These are phyloP conservation scores for Periophthalmus modestus DNA, from an alignment of 2,113 vertebrate genomes.

Conservation along the genomic window DNA sequence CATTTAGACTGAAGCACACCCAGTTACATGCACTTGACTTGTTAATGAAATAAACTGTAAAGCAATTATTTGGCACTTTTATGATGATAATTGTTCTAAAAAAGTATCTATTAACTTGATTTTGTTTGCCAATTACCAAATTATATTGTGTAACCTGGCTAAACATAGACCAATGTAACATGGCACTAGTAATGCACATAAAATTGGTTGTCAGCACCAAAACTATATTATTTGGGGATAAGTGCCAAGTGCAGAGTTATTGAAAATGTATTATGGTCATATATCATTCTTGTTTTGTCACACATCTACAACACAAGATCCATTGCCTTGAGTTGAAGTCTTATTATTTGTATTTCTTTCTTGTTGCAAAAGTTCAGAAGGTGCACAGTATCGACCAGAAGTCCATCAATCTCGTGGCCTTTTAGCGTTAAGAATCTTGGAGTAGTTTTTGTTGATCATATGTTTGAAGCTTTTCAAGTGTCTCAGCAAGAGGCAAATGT, in stretches of 20 bases:
- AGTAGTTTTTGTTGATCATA: not conserved
- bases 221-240: too few species aligned
- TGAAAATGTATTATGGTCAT: not conserved
- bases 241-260: too few species aligned
- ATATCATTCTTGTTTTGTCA: not conserved
- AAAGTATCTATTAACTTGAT: not conserved
- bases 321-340: not conserved
- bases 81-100: not conserved
- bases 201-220: too few species aligned
- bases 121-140: too few species aligned
- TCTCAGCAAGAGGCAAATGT: not conserved
- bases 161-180: too few species aligned
- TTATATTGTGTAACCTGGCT: too few species aligned
- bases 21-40: not conserved
- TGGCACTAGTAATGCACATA: too few species aligned
- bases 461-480: not conserved
- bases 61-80: not conserved
- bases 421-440: not conserved
- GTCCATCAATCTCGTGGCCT: constrained; percentile 15
- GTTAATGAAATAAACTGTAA: not conserved
- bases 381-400: not conserved
- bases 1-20: too few species aligned
- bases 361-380: constrained; percentile 13
- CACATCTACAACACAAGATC: not conserved
- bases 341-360: not conserved